A percentile compares a stretch with the other conserved stretches of the same genome.
Conservation (phyloP, 1,140 invertebrate species). For the Orchestia grillus region DNA sequence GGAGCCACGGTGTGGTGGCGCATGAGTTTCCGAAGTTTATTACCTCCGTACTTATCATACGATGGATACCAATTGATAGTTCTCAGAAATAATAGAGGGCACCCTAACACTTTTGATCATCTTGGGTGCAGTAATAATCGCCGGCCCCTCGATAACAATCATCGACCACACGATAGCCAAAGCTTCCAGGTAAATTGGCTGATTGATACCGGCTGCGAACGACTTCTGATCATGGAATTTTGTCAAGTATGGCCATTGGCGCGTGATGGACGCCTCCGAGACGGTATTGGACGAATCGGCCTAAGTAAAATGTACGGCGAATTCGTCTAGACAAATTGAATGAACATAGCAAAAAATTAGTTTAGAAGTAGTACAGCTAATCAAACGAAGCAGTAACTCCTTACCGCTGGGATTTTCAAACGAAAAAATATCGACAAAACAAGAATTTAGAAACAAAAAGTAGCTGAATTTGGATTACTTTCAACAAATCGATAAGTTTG, state of each 20-base stretch:
- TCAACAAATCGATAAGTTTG: no score
- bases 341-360: neutral
- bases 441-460: neutral
- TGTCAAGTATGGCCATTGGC: neutral
- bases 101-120: neutral
- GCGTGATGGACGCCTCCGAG: neutral
- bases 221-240: neutral
- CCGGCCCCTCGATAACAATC: neutral
- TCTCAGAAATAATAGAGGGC: neutral
- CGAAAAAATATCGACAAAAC: neutral
- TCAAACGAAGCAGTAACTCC: neutral
- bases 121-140: neutral
- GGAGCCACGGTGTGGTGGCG: neutral
- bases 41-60: neutral
- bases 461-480: no score
- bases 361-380: neutral
- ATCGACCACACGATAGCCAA: neutral
- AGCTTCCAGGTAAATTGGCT: neutral
- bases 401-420: neutral
- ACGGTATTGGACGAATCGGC: neutral
- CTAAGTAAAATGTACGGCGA: neutral
- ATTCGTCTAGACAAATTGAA: neutral
- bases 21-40: neutral
- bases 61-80: neutral
- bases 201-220: neutral